Evolutionary conservation across 37 sponge, comb jelly and placozoan genomes (phyloP), one percentile per base, ranked within the genome.

Genomic region (Crambe crambe): DNA sequence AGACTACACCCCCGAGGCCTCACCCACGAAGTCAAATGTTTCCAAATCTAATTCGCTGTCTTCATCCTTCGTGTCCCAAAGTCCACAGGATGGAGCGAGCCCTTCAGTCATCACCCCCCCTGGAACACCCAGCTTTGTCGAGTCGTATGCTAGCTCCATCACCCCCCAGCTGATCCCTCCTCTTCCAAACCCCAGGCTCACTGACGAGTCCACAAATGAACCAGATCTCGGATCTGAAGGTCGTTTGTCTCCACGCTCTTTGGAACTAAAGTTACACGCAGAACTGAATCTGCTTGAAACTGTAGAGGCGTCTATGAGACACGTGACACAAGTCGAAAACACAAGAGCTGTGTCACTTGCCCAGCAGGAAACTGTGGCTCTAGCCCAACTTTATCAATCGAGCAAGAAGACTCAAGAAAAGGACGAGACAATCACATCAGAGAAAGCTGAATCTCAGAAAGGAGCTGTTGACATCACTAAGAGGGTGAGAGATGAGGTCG

Each of bases 241-340:
- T 31, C 57, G 82, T 17, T 81, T 74, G 25, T 95, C 95, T 58
- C 95, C 95, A 15, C 75, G 79, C 6, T 78, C 86, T 25, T 86
- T 95, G 2, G 76, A 81, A 34, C 79, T 76, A 5, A 71, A 88
- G 64, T 62, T 91, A 29, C 73, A 78, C 22, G 78, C 89, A 6
- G 89, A 91, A 44, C 74, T 94, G 54, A 82, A 68, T 17, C 81
- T 72, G 0, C 60, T 84, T 0, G 93, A 94, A 37, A 64, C 89
- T 12, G 76, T 88, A 23, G 79, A 84, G 9, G 95, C 91, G 18
- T 60, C 77, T 15, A 76, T 94, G 73, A 40, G 76, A 18, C 89
- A 87, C 5, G 69, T 91, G 3, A 37, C 72, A 0, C 56, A 76
- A 2, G 65, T 94, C 15, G 89, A 94, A 72, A 39, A 82, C 0